Evolutionary conservation across 2,797 vertebrate species (phyloP).

Genomic region (Acrossocheilus wenchowensis): DNA sequence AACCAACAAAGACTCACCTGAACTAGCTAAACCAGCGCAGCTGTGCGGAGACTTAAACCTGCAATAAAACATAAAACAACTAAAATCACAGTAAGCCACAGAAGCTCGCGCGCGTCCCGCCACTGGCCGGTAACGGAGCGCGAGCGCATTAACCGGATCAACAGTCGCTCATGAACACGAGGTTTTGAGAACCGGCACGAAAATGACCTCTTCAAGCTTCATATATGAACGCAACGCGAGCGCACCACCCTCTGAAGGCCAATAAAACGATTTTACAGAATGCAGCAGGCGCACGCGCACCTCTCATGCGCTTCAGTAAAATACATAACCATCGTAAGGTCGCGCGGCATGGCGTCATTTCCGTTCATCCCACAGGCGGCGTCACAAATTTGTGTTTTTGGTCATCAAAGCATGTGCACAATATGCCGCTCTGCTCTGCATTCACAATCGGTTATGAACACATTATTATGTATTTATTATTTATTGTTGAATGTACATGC

Average conservation of each 20-base stretch:
- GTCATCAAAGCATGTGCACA: constrained; percentile 22
- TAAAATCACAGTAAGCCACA: constrained; percentile 2
- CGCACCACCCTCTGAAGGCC: not conserved
- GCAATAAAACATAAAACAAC: constrained; percentile 1
- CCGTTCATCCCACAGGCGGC: constrained; percentile 47
- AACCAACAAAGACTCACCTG: not conserved
- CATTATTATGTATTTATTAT: not conserved
- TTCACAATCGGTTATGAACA: not conserved
- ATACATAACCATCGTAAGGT: constrained; percentile 56
- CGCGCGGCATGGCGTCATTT: constrained; percentile 69
- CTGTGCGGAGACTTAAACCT: not conserved
- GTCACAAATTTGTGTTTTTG: not conserved
- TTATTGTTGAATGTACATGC: not conserved
- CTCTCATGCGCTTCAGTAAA: constrained; percentile 39
- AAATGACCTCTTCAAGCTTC: not conserved
- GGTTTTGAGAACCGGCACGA: not conserved
- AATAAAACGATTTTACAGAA: not conserved
- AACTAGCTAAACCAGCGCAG: not conserved
- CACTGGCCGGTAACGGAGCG: constrained; percentile 20
- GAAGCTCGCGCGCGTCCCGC: not conserved
- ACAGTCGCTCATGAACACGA: not conserved
- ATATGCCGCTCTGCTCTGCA: not conserved
- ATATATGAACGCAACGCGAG: not conserved
- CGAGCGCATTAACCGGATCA: not conserved
- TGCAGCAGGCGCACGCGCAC: not conserved